A percentile compares a stretch with the other conserved stretches of the same genome.
These are phyloP conservation scores for Labeo rohita DNA, from an alignment of 2,113 vertebrate species.

Conservation along the genomic window DNA sequence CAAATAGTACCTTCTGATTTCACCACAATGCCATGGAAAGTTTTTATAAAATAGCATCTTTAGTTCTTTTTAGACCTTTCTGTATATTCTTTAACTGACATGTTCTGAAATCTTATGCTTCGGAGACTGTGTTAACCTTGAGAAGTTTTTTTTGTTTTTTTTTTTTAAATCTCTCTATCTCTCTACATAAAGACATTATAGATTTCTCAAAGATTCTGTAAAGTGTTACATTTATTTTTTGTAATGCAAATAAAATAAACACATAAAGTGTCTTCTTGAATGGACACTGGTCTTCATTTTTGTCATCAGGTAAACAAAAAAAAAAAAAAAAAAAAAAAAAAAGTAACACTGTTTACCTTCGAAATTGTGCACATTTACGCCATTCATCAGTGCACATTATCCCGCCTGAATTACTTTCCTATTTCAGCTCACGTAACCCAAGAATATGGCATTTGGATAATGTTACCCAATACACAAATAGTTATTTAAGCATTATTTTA, in stretches of 20 bases:
- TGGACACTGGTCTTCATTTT: neutral
- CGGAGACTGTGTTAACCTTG: no score
- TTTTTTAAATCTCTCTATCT: neutral
- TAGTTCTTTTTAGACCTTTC: no score
- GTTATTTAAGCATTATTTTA: slow-evolving; percentile 6
- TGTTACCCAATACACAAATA: neutral
- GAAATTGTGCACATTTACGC: neutral
- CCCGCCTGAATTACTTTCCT: neutral
- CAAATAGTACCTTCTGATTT: neutral
- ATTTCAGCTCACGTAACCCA: neutral
- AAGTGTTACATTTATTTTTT: neutral
- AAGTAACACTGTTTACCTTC: neutral
- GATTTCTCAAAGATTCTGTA: neutral
- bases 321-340: no score
- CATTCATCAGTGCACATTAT: neutral
- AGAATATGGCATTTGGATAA: neutral
- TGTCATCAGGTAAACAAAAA: neutral
- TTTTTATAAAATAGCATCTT: neutral
- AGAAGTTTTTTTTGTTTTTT: no score
- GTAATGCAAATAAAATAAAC: neutral
- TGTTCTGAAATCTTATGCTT: no score
- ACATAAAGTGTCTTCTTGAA: neutral
- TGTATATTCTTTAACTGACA: no score
- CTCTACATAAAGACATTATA: neutral
- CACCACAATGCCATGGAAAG: no score